phyloP scores from a whole-genome alignment of 2,797 vertebrate species.

The Cirrhinus molitorella region DNA sequence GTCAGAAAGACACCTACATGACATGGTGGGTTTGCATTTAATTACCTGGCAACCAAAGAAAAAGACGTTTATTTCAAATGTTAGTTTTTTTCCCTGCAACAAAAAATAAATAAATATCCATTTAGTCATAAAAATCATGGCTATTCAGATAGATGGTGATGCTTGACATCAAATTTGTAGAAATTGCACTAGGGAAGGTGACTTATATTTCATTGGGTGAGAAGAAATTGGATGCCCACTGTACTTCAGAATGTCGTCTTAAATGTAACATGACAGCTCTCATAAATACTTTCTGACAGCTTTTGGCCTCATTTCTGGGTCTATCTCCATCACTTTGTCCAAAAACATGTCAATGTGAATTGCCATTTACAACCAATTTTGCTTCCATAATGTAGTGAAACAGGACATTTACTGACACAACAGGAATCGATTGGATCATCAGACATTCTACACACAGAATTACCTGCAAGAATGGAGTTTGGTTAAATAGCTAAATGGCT shows the following conservation, averaged over 20 bases:
- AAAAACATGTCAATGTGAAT: background rate
- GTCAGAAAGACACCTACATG: background rate
- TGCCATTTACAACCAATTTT: slow-evolving; percentile 21
- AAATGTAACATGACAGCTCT: background rate
- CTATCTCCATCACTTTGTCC: background rate
- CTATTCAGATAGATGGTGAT: background rate
- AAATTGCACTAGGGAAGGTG: background rate
- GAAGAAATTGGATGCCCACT: background rate
- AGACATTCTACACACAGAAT: background rate
- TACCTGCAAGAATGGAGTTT: background rate
- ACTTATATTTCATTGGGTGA: background rate
- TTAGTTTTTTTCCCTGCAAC: background rate
- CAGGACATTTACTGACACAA: background rate
- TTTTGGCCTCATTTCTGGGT: slow-evolving; percentile 6
- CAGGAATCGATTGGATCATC: background rate
- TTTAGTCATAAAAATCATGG: background rate
- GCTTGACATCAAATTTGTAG: background rate
- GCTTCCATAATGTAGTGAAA: background rate
- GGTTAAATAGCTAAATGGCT: background rate
- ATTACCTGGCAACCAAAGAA: background rate
- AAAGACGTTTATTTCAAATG: background rate
- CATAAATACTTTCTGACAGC: slow-evolving; percentile 3
- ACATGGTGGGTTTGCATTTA: background rate
- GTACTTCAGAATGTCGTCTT: background rate
- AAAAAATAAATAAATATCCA: background rate